Conservation (phyloP, 2,888 invertebrate species). For the Lysandra coridon region DNA sequence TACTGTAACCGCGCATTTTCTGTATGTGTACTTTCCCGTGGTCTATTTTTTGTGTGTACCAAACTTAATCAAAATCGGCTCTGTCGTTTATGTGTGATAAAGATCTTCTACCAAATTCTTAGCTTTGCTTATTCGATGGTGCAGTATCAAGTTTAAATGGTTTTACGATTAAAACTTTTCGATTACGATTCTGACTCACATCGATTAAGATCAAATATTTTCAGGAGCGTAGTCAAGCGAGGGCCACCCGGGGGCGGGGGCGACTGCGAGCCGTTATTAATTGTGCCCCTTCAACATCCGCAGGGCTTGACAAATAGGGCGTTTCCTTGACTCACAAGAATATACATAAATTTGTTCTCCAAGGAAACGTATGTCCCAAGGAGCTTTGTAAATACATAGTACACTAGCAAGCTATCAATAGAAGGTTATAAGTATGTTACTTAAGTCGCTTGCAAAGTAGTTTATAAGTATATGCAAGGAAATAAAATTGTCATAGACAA, state of each 20-base stretch:
- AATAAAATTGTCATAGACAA: too few species aligned
- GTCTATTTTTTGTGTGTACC: too few species aligned
- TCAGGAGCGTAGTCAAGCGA: conserved; percentile 8
- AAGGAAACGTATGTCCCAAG: background rate
- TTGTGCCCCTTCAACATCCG: conserved; percentile 27
- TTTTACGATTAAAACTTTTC: background rate
- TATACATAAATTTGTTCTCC: conserved; percentile 1
- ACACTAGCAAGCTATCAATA: too few species aligned
- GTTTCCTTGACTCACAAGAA: conserved; percentile 2
- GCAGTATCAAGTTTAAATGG: background rate
- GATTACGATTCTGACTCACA: background rate
- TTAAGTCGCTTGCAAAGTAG: too few species aligned
- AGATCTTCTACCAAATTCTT: too few species aligned
- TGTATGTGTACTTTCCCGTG: too few species aligned
- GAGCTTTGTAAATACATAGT: background rate
- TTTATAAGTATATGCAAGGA: too few species aligned
- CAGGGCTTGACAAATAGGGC: conserved; percentile 26
- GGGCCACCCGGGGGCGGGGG: background rate
- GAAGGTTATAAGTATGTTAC: too few species aligned
- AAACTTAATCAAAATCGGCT: too few species aligned
- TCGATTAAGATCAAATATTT: conserved; percentile 1
- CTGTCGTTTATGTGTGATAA: too few species aligned
- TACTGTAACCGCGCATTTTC: too few species aligned
- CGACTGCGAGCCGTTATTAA: conserved; percentile 14
- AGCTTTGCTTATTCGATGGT: too few species aligned